These are phyloP conservation scores for Macquaria australasica DNA, from an alignment of 2,113 vertebrate species.

Conservation along the genomic window DNA sequence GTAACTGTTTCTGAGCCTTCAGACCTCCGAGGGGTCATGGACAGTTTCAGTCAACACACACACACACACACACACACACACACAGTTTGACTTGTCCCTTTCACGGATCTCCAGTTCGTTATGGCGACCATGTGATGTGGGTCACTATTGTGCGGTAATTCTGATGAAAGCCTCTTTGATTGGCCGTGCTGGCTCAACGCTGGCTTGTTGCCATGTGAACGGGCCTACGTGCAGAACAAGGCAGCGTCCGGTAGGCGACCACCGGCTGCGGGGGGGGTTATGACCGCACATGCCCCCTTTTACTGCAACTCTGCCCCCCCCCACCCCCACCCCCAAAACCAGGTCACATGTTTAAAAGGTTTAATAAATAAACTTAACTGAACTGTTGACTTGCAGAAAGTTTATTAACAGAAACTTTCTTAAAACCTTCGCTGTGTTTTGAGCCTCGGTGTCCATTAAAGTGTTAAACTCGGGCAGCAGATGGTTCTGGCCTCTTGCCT, in stretches of 20 bases:
- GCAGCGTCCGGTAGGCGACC: neutral
- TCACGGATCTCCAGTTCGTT: neutral
- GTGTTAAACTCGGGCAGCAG: conserved; percentile 15
- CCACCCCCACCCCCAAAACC: no score
- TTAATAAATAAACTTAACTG: no score
- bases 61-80: neutral
- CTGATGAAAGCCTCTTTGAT: conserved; percentile 60
- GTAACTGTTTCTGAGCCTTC: neutral
- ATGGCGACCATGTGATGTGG: conserved; percentile 50
- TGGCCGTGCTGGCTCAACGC: neutral
- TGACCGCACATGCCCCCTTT: neutral
- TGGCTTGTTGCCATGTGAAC: conserved; percentile 51
- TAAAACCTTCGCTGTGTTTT: no score
- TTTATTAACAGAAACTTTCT: no score
- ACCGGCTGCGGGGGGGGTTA: neutral
- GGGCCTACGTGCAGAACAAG: conserved; percentile 70
- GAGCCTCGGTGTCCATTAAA: neutral
- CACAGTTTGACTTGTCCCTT: neutral
- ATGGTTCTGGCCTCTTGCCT: neutral
- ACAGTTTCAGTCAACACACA: neutral
- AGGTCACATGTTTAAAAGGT: no score
- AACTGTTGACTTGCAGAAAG: no score
- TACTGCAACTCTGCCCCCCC: neutral
- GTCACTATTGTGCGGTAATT: conserved; percentile 48
- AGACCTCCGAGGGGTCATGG: neutral